A percentile compares a stretch with the other conserved stretches of the same genome.
Evolutionary conservation across 2,888 invertebrate genomes (phyloP).

Genomic region (Aphodius sticticus): DNA sequence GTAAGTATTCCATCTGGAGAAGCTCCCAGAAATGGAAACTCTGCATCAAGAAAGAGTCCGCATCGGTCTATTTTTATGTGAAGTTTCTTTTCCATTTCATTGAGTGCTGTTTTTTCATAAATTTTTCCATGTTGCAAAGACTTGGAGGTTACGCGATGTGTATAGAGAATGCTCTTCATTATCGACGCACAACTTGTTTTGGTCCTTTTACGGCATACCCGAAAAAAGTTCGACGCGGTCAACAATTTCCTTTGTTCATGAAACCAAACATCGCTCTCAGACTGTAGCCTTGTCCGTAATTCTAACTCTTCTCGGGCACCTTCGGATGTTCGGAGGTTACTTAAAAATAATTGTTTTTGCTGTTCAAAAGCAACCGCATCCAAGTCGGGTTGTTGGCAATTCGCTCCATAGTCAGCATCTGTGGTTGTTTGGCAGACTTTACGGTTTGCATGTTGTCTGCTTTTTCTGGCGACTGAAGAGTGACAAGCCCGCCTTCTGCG

Average conservation of each 20-base stretch:
- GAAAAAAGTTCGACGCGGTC: too few species aligned
- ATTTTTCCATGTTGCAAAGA: neutral
- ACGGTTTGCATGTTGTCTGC: neutral
- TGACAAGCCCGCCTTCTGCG: neutral
- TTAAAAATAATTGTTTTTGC: neutral
- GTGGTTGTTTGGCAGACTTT: neutral
- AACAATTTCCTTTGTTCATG: too few species aligned
- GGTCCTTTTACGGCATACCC: neutral
- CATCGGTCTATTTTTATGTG: slow-evolving; percentile 7
- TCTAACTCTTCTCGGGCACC: neutral
- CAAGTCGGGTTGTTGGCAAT: slow-evolving; percentile 10
- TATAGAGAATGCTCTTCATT: neutral
- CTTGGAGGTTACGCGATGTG: neutral
- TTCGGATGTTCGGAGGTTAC: neutral
- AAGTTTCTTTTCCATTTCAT: neutral
- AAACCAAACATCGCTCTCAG: too few species aligned
- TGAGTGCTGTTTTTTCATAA: neutral
- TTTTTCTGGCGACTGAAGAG: neutral
- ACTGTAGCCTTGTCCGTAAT: too few species aligned
- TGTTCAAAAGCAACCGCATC: neutral
- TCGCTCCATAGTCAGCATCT: slow-evolving; percentile 6
- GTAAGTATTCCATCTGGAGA: slow-evolving; percentile 10
- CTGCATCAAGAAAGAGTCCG: neutral
- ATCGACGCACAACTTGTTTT: neutral
- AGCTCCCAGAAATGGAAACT: slow-evolving; percentile 7